Base-by-base conservation (phyloP, 1,140 invertebrate genomes). In the Nixonia krombeini region DNA sequence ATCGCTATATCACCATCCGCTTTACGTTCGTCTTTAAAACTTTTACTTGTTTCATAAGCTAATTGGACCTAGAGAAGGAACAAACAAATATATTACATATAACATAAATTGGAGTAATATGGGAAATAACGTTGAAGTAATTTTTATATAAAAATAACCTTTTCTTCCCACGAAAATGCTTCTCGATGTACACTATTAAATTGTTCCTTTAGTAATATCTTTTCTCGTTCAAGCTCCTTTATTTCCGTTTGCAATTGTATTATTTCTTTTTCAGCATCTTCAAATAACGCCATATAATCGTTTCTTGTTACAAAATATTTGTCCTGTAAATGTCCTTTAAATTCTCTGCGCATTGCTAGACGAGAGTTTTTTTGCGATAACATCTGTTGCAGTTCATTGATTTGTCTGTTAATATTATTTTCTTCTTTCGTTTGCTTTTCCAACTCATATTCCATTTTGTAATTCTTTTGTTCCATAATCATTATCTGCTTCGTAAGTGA, bases 101-200 rank as follows among this genome's bases (percentile, higher is more conserved):
- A n/a, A n/a, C n/a, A n/a, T n/a, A n/a, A n/a, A n/a, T n/a, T n/a
- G n/a, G n/a, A n/a, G n/a, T n/a, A n/a, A n/a, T n/a, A n/a, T n/a
- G n/a, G n/a, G n/a, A n/a, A n/a, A n/a, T n/a, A n/a, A n/a, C n/a
- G n/a, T n/a, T n/a, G n/a, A 29, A 28, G 7, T 16, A 38, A 41
- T 37, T 51, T 7, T 58, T 13, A 26, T 21, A 4, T 13, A 12
- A 1, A 10, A 35, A 6, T 76, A 55, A 89, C 88, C 82, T 94
- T 93, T 71, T 92, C 91, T 69, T 94, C 90, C 93, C 93, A 94
- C 3, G 90, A 89, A 5, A 94, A 81, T 28, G 88, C 87, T 79
- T 94, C 90, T 26, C 88, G 86, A 73, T 93, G 91, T 23, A 87
- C 77, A 25, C 87, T 85, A 37, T 90, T 82, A 1, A 94, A 77